Evolutionary conservation across 2,888 invertebrate species (phyloP), one percentile per base, ranked within the genome.

Genomic region (Andrena dorsata): DNA sequence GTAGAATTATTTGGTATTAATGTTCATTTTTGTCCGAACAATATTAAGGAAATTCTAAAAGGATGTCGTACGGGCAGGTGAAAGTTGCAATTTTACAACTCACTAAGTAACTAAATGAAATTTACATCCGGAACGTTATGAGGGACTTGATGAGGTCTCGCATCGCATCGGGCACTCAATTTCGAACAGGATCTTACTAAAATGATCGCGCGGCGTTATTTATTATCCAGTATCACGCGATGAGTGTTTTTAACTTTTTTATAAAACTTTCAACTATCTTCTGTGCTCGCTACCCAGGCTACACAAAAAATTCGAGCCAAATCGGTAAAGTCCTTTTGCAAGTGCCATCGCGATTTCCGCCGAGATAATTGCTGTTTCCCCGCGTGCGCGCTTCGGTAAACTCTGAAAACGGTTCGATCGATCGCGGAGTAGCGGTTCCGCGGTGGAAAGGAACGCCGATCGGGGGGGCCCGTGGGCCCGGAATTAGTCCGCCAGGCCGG

Each of bases 401-500:
- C 41, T 41, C 16, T 41, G 41, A 41, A 41, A 41, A 41, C 41
- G 41, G 41, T 41, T 1, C 13, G 35, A 65, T 65, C 32, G 53
- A 53, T 53, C 7, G 28, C 60, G 13, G 32, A 16, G 61, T 7
- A 10, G 26, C 32, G 32, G 28, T 32, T 30, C 5, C 20, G 8
- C 32, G 32, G 32, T 30, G 60, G 60, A 60, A 60, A 30, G 30
- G 60, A n/a, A 60, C 60, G 60, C 41, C 28, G 60, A 60, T 60
- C 60, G 35, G 16, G 30, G 26, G 61, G 41, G 41, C 1, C 20
- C 51, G 51, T 20, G 53, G 20, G 53, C 8, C 20, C 56, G 20
- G 56, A 69, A 58, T 49, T 84, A 74, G 76, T 80, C 73, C 69
- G 66, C 76, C 47, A 20, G 53, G 73, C 69, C 49, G 86, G 84